Base-by-base conservation (phyloP, 2,888 invertebrate species). In the Conistra vaccinii region DNA sequence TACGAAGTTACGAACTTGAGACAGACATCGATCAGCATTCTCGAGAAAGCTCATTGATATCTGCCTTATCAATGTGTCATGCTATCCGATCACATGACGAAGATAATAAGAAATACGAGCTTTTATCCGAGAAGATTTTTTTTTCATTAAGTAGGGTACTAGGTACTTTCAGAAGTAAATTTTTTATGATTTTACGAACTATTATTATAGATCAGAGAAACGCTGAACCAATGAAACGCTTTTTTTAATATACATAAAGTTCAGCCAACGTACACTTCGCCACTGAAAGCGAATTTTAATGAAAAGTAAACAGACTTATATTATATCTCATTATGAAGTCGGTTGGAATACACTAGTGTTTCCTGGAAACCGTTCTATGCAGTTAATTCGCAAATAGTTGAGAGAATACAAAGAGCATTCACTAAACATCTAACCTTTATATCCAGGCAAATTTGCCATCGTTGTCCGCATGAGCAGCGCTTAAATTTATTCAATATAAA, bases 11-110 rank as follows among this genome's bases (percentile, higher is more conserved):
- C 20, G 23, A 48, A 65, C 9, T 29, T 39, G 35, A 51, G 23
- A 51, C 65, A 20, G 9, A n/a, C 23, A 69, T 70, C 51, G 51
- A 69, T 70, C 51, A 69, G 6, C 12, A 42, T 62, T 20, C n/a
- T 14, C n/a, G 17, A 20, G 20, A 32, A 42, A 42, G 20, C 45
- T 42, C 29, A 42, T 42, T 26, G 42, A n/a, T 70, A 53, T 26
- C 29, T 32, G 7, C 32, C 20, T 42, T 71, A 26, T 55, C 20
- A 42, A n/a, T 32, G 7, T 42, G 29, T 42, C 53, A 70, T 70
- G 53, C 7, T 20, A 42, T 70, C 29, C 29, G 14, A 42, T 71
- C 70, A 53, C 53, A 53, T 32, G 72, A 17, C 26, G 26, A 35
- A 72, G 32, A 35, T 57, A 39, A 53, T 26, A 69, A 29, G 51